Percentiles rank a stretch among this genome's conserved stretches.
These are phyloP conservation scores for Pterobdella sp. DNA, from an alignment of 2,888 invertebrate genomes.

Conservation along the genomic window DNA sequence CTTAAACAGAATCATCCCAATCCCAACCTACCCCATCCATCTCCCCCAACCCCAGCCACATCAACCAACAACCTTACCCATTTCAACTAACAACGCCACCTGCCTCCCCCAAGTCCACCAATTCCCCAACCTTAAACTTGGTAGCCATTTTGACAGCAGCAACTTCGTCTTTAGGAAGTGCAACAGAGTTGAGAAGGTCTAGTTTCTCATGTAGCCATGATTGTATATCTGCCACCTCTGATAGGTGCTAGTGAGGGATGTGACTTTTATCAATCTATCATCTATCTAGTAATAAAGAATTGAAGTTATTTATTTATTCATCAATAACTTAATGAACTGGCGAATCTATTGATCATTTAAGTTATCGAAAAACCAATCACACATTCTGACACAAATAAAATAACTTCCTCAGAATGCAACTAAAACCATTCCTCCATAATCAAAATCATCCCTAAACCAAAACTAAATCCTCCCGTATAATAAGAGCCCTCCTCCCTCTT, in stretches of 20 bases:
- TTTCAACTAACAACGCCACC: background rate
- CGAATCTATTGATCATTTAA: too few species aligned
- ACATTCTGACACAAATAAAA: background rate
- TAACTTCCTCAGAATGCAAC: background rate
- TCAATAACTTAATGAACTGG: too few species aligned
- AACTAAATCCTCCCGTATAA: background rate
- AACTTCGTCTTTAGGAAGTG: background rate
- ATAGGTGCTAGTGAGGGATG: too few species aligned
- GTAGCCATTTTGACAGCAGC: too few species aligned
- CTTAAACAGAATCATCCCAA: background rate
- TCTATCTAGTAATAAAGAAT: too few species aligned
- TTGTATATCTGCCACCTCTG: too few species aligned
- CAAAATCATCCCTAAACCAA: background rate
- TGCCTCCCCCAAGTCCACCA: background rate
- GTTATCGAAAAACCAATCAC: too few species aligned
- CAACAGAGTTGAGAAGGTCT: background rate
- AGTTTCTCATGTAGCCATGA: too few species aligned
- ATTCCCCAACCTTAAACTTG: too few species aligned
- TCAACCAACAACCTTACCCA: background rate
- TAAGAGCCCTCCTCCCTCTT: too few species aligned
- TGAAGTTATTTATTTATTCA: too few species aligned
- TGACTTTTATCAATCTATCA: too few species aligned
- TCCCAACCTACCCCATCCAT: background rate
- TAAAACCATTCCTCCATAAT: background rate
- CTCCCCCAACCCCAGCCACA: background rate